Percentiles rank a stretch among this genome's conserved stretches.
These are phyloP conservation scores for Nasonia giraulti DNA, from an alignment of 1,140 invertebrate genomes.

Conservation along the genomic window DNA sequence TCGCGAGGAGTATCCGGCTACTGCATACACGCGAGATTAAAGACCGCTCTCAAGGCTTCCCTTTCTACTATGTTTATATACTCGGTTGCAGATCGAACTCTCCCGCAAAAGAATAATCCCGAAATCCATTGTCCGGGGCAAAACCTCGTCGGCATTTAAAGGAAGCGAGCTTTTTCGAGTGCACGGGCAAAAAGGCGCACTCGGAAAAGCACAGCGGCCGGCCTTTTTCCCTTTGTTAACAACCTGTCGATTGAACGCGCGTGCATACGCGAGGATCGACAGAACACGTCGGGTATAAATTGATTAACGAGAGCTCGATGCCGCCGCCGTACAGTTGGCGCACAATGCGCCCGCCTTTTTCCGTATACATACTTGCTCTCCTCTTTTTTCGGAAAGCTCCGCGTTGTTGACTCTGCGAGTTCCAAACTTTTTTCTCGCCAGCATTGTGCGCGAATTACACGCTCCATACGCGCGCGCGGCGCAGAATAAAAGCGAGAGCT, in stretches of 20 bases:
- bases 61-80: no score
- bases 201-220: background rate
- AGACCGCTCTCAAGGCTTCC: slow-evolving; percentile 39
- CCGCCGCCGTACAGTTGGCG: background rate
- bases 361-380: background rate
- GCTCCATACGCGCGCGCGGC: slow-evolving; percentile 2
- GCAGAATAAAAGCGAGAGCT: background rate
- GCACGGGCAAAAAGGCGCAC: background rate
- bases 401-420: background rate
- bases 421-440: slow-evolving; percentile 4
- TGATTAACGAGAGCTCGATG: slow-evolving; percentile 41
- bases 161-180: background rate
- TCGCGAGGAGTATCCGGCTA: slow-evolving; percentile 16
- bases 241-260: slow-evolving; percentile 30
- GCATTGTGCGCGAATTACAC: slow-evolving; percentile 27
- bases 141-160: no score
- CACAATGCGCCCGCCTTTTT: background rate
- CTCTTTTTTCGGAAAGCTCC: slow-evolving; percentile 3
- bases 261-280: background rate
- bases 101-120: background rate
- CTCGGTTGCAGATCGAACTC: no score
- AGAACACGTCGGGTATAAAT: slow-evolving; percentile 33
- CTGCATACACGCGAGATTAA: slow-evolving; percentile 48
- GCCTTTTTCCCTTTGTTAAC: slow-evolving; percentile 14
- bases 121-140: background rate